These are phyloP conservation scores for Cyprinella venusta DNA, from an alignment of 2,797 vertebrate genomes.

Conservation along the genomic window DNA sequence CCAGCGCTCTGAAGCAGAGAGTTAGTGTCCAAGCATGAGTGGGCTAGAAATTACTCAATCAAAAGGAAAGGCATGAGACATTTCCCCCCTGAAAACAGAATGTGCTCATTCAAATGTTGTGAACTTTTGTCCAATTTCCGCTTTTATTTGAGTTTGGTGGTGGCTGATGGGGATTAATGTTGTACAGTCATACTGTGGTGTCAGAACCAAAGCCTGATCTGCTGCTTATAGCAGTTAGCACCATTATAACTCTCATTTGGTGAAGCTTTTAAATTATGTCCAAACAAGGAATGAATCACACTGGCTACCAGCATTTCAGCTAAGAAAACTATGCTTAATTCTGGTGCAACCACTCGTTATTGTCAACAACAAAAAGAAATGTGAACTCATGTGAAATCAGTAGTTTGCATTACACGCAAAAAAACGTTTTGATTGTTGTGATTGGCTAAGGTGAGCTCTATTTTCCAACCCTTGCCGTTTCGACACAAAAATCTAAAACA, in stretches of 20 bases:
- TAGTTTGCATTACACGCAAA: not conserved
- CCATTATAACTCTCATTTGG: conserved; percentile 23
- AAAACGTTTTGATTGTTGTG: conserved; percentile 41
- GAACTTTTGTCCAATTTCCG: conserved; percentile 48
- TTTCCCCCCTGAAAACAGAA: conserved; percentile 47
- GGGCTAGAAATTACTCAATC: conserved; percentile 40
- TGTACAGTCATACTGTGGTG: conserved; percentile 40
- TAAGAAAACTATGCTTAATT: not conserved
- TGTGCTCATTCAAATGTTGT: conserved; percentile 49
- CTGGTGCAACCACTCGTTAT: not conserved
- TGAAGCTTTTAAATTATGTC: not conserved
- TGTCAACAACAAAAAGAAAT: not conserved
- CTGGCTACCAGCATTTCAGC: not conserved
- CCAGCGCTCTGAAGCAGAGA: not conserved
- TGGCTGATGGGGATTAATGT: conserved; percentile 26
- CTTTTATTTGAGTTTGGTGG: conserved; percentile 36
- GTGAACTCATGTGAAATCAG: not conserved
- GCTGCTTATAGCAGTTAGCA: conserved; percentile 20
- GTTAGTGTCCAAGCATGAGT: conserved; percentile 9
- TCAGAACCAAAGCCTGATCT: conserved; percentile 32
- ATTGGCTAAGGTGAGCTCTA: conserved; percentile 9
- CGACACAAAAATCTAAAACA: conserved; percentile 55
- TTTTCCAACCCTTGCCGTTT: conserved; percentile 39
- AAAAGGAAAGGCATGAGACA: conserved; percentile 40
- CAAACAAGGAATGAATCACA: conserved; percentile 17